Evolutionary conservation across 2,797 vertebrate species (phyloP), one percentile per base, ranked within the genome.

Genomic region (Pseudomugil gertrudae): DNA sequence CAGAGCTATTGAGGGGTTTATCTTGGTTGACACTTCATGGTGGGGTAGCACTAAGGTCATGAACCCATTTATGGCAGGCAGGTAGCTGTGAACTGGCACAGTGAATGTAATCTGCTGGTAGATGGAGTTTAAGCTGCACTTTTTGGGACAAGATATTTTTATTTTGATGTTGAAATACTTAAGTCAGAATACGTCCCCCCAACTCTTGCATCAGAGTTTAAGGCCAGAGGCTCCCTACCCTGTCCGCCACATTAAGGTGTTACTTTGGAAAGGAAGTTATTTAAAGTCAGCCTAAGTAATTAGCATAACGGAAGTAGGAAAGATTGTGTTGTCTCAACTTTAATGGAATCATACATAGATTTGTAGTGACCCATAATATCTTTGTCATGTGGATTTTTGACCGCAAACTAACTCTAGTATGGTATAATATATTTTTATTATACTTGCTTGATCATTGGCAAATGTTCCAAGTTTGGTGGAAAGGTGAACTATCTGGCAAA

Each of bases 41-140:
- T 53, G 62, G 61, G 57, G 38, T 36, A 36, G 47, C 54, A 51
- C n/a, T 50, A 9, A 70, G 77, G 84, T 88, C 84, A 72, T 85
- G 83, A 88, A 88, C 89, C 78, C 52, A 19, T 80, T 81, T 76
- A 78, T 79, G 72, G 65, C 66, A 80, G 72, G 65, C 66, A 80
- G 69, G 73, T 78, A 76, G 72, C 73, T 81, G 80, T 67, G 66
- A 79, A 73, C 24, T 43, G 32, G 40, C 53, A 43, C 36, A 62
- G 45, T 79, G 62, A 51, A 40, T 72, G 61, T 35, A 60, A 50
- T 56, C 55, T 50, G 47, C 52, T 74, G 53, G 51, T 57, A 1
- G 43, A 45, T 36, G 4, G 8, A 65, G 33, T 57, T 59, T 14
- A 8, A 2, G 52, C 2, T 33, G 32, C 29, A 29, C 29, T 29